These are phyloP conservation scores for Noctua fimbriata DNA, from an alignment of 2,888 invertebrate genomes.

Conservation along the genomic window DNA sequence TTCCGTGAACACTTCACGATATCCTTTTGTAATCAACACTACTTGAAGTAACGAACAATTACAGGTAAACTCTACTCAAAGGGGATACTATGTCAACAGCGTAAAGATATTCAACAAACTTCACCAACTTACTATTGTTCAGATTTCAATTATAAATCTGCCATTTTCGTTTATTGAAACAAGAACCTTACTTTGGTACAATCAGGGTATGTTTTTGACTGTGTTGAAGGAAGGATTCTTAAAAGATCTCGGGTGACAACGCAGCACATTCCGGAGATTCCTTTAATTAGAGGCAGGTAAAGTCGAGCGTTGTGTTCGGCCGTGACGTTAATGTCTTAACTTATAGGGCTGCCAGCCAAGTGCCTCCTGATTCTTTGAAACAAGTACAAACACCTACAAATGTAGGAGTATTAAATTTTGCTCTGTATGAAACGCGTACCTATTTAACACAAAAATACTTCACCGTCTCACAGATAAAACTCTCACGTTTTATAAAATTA, in stretches of 20 bases:
- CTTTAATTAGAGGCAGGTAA: slow-evolving; percentile 80
- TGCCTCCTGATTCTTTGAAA: slow-evolving; percentile 30
- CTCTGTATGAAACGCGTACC: background rate
- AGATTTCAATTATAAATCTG: slow-evolving; percentile 59
- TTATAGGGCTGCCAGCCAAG: slow-evolving; percentile 49
- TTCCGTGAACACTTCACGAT: slow-evolving; percentile 41
- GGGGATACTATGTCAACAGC: slow-evolving; percentile 55
- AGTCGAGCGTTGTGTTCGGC: slow-evolving; percentile 46
- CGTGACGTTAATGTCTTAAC: slow-evolving; percentile 67
- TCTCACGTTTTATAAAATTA: background rate
- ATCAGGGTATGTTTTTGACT: slow-evolving; percentile 59
- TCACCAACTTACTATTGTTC: slow-evolving; percentile 63
- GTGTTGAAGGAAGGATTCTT: slow-evolving; percentile 48
- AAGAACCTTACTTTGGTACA: slow-evolving; percentile 29
- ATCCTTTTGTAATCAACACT: slow-evolving; percentile 53
- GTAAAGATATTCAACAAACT: slow-evolving; percentile 57
- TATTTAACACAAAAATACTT: background rate
- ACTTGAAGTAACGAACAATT: slow-evolving; percentile 49
- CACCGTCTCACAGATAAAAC: background rate
- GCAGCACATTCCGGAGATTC: slow-evolving; percentile 80
- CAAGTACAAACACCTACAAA: background rate
- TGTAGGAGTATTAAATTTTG: background rate
- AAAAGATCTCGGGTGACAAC: slow-evolving; percentile 71
- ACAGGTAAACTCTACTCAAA: slow-evolving; percentile 55
- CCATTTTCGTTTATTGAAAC: slow-evolving; percentile 19